Conservation (phyloP, 2,113 vertebrate species). For the Pseudolaguvia tuberculata region DNA sequence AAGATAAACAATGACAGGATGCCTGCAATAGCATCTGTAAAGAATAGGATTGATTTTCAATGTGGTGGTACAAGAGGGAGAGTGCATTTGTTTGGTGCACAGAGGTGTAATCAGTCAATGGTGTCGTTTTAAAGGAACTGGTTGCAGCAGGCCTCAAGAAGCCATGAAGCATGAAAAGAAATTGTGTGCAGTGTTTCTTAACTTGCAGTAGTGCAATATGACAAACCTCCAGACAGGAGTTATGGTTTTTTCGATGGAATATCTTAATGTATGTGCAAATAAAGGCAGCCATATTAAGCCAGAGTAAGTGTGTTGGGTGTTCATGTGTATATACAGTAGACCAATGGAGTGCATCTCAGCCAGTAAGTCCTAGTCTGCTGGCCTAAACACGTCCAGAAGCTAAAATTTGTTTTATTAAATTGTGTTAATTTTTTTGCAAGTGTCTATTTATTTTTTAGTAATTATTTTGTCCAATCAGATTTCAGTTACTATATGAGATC, state of each 20-base stretch:
- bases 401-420: too few relatives aligned
- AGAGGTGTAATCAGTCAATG: slow-evolving; percentile 70
- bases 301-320: background rate
- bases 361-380: too few relatives aligned
- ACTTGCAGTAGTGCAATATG: slow-evolving; percentile 32
- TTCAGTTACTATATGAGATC: too few relatives aligned
- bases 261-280: slow-evolving; percentile 7
- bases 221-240: slow-evolving; percentile 9
- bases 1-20: slow-evolving; percentile 58
- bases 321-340: too few relatives aligned
- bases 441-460: too few relatives aligned
- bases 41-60: slow-evolving; percentile 68
- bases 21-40: slow-evolving; percentile 62
- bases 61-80: slow-evolving; percentile 57
- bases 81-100: slow-evolving; percentile 67
- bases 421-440: too few relatives aligned
- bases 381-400: too few relatives aligned
- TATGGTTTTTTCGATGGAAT: background rate
- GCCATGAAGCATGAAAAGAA: slow-evolving; percentile 47
- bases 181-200: slow-evolving; percentile 42
- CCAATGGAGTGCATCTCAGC: too few relatives aligned
- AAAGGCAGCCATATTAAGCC: background rate
- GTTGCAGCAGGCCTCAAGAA: slow-evolving; percentile 48
- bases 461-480: too few relatives aligned
- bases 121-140: slow-evolving; percentile 65